A percentile compares a stretch with the other conserved stretches of the same genome.
Evolutionary conservation across 2,888 invertebrate genomes (phyloP).

Genomic region (Ormyrus thymus): DNA sequence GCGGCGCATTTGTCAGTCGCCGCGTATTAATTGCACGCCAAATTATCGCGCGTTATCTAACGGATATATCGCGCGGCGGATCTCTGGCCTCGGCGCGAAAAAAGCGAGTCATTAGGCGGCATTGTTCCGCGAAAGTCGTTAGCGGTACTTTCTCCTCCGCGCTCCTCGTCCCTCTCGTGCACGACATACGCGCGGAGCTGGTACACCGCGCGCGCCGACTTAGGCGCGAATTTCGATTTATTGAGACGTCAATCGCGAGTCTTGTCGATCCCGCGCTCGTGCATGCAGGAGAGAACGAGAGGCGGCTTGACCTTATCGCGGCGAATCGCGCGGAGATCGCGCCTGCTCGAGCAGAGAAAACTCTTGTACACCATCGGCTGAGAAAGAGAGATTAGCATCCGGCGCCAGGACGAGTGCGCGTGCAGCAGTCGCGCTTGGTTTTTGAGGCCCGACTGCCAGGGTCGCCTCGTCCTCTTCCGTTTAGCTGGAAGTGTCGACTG

Average conservation of each 20-base stretch:
- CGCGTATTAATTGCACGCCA: slow-evolving; percentile 64
- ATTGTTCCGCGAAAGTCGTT: slow-evolving; percentile 54
- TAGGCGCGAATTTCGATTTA: slow-evolving; percentile 54
- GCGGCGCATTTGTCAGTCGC: slow-evolving; percentile 42
- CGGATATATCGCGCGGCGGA: background rate
- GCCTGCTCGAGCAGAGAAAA: background rate
- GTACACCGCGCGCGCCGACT: slow-evolving; percentile 11
- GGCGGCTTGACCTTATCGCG: slow-evolving; percentile 31
- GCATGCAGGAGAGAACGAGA: background rate
- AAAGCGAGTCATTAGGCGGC: slow-evolving; percentile 46
- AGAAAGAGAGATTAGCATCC: slow-evolving; percentile 36
- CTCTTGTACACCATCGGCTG: too few relatives aligned
- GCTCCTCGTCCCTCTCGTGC: background rate
- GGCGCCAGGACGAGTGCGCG: slow-evolving; percentile 5
- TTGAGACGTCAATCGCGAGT: slow-evolving; percentile 57
- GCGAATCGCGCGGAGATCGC: slow-evolving; percentile 10
- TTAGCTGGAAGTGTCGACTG: too few relatives aligned
- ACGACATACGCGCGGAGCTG: slow-evolving; percentile 5
- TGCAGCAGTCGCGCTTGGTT: too few relatives aligned
- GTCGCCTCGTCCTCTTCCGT: too few relatives aligned
- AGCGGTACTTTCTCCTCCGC: slow-evolving; percentile 48
- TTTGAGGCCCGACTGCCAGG: too few relatives aligned
- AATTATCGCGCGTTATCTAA: slow-evolving; percentile 58
- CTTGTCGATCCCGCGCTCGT: background rate
- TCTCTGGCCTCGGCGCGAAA: background rate